Conservation (phyloP, 2,797 vertebrate genomes). For the Rhinoraja longicauda region DNA sequence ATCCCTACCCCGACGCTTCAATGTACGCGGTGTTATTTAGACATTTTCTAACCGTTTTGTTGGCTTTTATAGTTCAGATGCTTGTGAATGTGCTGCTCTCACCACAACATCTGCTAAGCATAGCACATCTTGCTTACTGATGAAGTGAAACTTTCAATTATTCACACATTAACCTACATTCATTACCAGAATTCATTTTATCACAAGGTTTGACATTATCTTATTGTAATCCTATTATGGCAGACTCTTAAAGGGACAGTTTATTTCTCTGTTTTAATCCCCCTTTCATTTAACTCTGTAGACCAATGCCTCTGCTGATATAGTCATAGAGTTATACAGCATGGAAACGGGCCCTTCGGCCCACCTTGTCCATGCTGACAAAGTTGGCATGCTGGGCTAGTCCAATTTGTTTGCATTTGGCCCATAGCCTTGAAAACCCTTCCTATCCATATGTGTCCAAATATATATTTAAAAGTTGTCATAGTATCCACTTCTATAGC, state of each 20-base stretch:
- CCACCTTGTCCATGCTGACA: no score
- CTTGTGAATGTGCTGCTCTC: background rate
- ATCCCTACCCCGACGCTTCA: background rate
- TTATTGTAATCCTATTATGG: constrained; percentile 6
- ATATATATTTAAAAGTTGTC: no score
- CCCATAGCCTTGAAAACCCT: no score
- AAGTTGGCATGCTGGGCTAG: no score
- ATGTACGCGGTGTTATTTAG: background rate
- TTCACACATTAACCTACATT: background rate
- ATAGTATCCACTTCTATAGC: no score
- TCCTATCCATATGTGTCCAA: no score
- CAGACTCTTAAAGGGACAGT: background rate
- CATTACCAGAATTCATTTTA: background rate
- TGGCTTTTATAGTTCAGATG: background rate
- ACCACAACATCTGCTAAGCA: background rate
- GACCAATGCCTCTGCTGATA: background rate
- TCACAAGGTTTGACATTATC: background rate
- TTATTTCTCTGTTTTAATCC: background rate
- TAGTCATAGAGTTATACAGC: no score
- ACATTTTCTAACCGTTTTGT: background rate
- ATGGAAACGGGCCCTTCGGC: no score
- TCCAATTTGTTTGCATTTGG: no score
- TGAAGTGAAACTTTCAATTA: background rate
- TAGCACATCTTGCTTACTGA: background rate
- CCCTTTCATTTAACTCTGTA: background rate